Conservation (phyloP, 53 echinoderm and acorn worm genomes). For the Henricia sp. region DNA sequence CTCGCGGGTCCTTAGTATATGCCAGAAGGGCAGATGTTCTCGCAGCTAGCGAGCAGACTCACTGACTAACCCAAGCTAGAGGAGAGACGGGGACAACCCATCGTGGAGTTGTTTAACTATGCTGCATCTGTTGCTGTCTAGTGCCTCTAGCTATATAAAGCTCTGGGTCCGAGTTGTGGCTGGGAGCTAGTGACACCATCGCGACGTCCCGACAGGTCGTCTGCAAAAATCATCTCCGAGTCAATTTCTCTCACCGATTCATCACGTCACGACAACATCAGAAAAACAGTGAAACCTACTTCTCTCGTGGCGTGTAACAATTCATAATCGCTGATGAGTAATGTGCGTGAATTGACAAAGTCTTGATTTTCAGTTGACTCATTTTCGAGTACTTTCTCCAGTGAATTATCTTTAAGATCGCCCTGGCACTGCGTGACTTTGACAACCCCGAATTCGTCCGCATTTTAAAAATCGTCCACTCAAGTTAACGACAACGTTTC, state of each 20-base stretch:
- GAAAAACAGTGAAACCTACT: neutral
- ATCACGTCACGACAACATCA: too few species aligned
- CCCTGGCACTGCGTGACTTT: neutral
- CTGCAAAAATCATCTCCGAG: conserved; percentile 14
- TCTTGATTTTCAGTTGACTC: neutral
- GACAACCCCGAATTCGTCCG: neutral
- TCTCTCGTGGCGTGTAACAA: neutral
- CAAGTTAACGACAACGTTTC: too few species aligned
- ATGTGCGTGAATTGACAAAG: neutral
- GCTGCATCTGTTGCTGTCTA: conserved; percentile 36
- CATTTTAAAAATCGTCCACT: too few species aligned
- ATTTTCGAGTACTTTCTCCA: neutral
- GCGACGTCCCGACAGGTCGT: conserved; percentile 9
- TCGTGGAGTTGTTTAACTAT: conserved; percentile 25
- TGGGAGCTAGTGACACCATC: conserved; percentile 32
- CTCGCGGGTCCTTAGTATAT: neutral
- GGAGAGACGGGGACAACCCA: neutral
- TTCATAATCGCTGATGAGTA: neutral
- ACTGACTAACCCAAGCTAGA: conserved; percentile 3
- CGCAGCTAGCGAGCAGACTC: neutral
- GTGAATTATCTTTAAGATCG: neutral
- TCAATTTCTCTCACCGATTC: neutral
- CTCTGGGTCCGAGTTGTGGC: conserved; percentile 9
- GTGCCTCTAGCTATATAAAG: conserved; percentile 40
- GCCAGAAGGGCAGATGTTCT: conserved; percentile 37